Evolutionary conservation across 2,113 vertebrate species (phyloP).

Genomic region (Petrocephalus microphthalmus): DNA sequence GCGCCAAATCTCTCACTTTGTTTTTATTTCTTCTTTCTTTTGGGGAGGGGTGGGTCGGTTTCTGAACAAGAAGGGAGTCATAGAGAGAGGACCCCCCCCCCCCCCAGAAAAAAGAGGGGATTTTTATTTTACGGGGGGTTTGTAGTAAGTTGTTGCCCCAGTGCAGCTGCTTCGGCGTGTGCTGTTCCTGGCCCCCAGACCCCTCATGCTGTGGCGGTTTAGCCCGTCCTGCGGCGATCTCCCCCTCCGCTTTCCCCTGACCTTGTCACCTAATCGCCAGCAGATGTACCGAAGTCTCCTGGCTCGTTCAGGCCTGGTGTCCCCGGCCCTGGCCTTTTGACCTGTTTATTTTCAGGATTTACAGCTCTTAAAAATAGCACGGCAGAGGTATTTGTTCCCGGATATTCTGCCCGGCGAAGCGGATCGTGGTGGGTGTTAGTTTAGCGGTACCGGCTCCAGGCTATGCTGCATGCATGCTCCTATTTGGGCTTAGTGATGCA

Average conservation of each 20-base stretch:
- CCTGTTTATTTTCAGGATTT: constrained; percentile 9
- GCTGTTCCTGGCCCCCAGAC: neutral
- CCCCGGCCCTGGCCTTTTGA: constrained; percentile 2
- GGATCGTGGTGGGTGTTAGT: neutral
- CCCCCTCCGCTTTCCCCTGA: neutral
- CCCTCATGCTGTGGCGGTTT: neutral
- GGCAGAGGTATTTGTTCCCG: neutral
- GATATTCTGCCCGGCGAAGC: neutral
- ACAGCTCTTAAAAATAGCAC: neutral
- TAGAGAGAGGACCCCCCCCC: neutral
- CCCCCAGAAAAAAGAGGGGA: neutral
- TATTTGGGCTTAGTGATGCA: neutral
- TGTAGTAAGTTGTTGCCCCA: neutral
- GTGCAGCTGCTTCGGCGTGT: neutral
- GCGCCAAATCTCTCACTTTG: neutral
- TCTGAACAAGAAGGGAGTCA: neutral
- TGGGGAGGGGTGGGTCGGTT: neutral
- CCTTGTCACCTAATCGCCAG: neutral
- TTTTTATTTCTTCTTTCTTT: neutral
- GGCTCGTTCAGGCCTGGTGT: neutral
- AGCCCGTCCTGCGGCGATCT: neutral
- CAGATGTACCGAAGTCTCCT: neutral
- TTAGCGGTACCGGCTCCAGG: neutral
- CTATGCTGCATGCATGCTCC: neutral
- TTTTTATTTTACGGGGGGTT: neutral